Evolutionary conservation across 1,140 invertebrate species (phyloP), one percentile per base, ranked within the genome.

Genomic region (Drosophila virilis): DNA sequence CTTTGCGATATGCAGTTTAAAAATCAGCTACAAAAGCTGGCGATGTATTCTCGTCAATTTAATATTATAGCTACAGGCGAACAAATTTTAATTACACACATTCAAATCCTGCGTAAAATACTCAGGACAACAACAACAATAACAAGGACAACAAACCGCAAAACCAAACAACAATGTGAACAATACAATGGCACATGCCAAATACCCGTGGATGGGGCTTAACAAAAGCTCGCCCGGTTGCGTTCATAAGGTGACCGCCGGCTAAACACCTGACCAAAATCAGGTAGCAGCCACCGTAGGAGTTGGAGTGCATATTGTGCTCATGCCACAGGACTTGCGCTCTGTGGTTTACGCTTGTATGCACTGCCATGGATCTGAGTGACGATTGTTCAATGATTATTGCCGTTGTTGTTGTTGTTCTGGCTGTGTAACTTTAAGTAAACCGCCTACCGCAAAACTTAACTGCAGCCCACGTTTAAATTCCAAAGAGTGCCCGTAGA

Each of bases 21-120:
- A 80, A 76, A 75, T 46, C 37, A 40, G 57, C 13, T 28, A 22
- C 43, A 46, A 38, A 43, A 43, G 45, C 35, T 12, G 32, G 13
- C 59, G 35, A 8, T 66, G 42, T 54, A 13, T 38, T 43, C 50
- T 50, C 51, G 75, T 81, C 45, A 75, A 86, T 78, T 64, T 76
- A 58, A 81, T 61, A 82, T 79, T 73, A 70, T 50, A 48, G 67
- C 64, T 61, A 43, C 52, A 69, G 75, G 80, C 67, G 58, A 59
- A 60, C 74, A 81, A 75, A 78, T 81, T 85, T 85, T 88, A 85
- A 88, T 85, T 85, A 85, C 78, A 85, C 60, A 64, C 70, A 74
- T 43, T 61, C 64, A 67, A 81, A 66, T 57, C 51, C 55, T 9
- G 69, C 46, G 33, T 45, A 71, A 58, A 80, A 62, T 67, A 69